These are phyloP conservation scores for Aphidoletes aphidimyza DNA, from an alignment of 2,888 invertebrate genomes.

Conservation along the genomic window DNA sequence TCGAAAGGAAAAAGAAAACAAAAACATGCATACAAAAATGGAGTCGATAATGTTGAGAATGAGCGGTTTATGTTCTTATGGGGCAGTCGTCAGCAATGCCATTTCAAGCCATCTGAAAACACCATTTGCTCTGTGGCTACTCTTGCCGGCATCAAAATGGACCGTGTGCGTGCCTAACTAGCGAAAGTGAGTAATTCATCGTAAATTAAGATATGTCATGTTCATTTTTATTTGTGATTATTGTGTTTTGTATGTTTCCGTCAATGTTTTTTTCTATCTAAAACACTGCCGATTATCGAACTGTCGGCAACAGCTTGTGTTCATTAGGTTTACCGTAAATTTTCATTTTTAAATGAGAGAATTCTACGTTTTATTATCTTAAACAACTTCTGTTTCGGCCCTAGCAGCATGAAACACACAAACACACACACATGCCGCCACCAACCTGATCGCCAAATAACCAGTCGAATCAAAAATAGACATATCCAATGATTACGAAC, in stretches of 20 bases:
- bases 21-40: background rate
- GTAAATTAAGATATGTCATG: background rate
- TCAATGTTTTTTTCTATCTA: too few relatives aligned
- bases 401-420: background rate
- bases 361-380: too few relatives aligned
- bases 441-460: background rate
- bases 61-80: background rate
- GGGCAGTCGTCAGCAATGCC: background rate
- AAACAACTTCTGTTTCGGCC: background rate
- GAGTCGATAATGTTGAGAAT: background rate
- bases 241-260: background rate
- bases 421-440: too few relatives aligned
- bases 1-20: background rate
- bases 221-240: background rate
- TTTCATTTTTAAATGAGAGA: too few relatives aligned
- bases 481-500: background rate
- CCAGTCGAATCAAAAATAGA: background rate
- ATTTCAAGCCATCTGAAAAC: too few relatives aligned
- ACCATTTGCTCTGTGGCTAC: too few relatives aligned
- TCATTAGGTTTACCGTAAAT: too few relatives aligned
- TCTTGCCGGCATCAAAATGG: background rate
- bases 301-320: too few relatives aligned
- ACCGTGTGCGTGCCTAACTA: conserved; percentile 17
- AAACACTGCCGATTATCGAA: too few relatives aligned
- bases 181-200: conserved; percentile 29